Conservation (phyloP, 64 coral and sea anemone species). For the Exaiptasia diaphana region DNA sequence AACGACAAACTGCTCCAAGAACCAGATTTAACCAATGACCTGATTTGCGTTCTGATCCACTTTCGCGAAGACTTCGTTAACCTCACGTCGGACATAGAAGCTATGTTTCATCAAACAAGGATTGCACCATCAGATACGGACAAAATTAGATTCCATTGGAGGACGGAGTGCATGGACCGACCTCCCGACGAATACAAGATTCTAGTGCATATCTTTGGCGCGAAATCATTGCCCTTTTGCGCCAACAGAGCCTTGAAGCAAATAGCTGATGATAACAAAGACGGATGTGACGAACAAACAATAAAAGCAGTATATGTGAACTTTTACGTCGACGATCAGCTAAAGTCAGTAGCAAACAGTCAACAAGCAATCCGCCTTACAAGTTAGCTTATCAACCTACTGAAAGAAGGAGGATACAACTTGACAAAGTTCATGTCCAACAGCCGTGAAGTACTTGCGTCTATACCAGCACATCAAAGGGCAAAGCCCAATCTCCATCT, state of each 20-base stretch:
- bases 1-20: not conserved
- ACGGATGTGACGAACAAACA: not conserved
- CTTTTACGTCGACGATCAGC: constrained; percentile 4
- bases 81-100: not conserved
- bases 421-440: constrained; percentile 51
- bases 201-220: constrained; percentile 49
- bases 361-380: constrained; percentile 3
- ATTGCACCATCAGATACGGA: not conserved
- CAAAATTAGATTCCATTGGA: constrained; percentile 18
- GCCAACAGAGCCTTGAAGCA: constrained; percentile 22
- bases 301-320: not conserved
- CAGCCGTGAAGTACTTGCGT: constrained; percentile 44
- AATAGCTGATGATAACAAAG: constrained; percentile 35
- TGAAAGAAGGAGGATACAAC: constrained; percentile 52
- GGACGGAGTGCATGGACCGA: not conserved
- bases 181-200: constrained; percentile 36
- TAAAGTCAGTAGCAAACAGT: not conserved
- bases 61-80: not conserved
- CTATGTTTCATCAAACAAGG: constrained; percentile 9
- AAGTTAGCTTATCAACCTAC: constrained; percentile 35
- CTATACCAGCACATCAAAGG: too few relatives aligned
- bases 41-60: not conserved
- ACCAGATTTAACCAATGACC: not conserved
- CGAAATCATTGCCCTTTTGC: constrained; percentile 38
- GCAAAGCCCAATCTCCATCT: too few relatives aligned